Evolutionary conservation across 2,113 vertebrate genomes (phyloP), one percentile per base, ranked within the genome.

Genomic region (Oryzias curvinotus): DNA sequence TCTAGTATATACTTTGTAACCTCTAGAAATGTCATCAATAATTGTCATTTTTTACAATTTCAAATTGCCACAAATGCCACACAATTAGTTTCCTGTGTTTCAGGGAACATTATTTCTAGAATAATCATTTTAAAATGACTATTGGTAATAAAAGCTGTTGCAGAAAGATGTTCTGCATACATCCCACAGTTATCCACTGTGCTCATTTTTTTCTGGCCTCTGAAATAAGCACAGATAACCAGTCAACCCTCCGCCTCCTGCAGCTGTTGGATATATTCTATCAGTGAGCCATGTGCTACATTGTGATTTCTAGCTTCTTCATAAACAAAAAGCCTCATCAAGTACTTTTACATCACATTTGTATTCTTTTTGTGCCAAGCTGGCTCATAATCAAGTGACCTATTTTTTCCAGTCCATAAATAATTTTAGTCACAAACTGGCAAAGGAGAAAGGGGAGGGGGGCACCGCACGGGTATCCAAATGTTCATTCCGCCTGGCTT

Each of bases 381-480:
- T 52, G 52, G 59, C 66, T 75, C 52, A 72, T 70, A 72, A 77
- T 71, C 75, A 75, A 73, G 65, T 82, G 60, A 75, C 81, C 76
- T 58, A 82, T 85, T 80, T 87, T 66, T 78, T 69, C 60, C 59
- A 48, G 65, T 60, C 57, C 71, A 83, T 77, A 76, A 83, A 86
- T 80, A 81, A 84, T 82, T 83, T 64, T 44, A 70, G 48, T 64
- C 7, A 5, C 64, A 72, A 72, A 78, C 71, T 53, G 71, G 63
- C 74, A 78, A 56, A 52, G 21, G 62, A 51, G 21, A 23, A 23
- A 64, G 58, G 58, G 49, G 17, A 76, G 55, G 52, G 44, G 70
- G 52, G 44, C 66, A 47, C 57, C 73, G 62, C 48, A 49, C 55
- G 52, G 63, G 53, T 72, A 47, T 65, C 59, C 30, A 66, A 82